Evolutionary conservation across 2,797 vertebrate genomes (phyloP), one percentile per base, ranked within the genome.

Genomic region (Characodon lateralis): DNA sequence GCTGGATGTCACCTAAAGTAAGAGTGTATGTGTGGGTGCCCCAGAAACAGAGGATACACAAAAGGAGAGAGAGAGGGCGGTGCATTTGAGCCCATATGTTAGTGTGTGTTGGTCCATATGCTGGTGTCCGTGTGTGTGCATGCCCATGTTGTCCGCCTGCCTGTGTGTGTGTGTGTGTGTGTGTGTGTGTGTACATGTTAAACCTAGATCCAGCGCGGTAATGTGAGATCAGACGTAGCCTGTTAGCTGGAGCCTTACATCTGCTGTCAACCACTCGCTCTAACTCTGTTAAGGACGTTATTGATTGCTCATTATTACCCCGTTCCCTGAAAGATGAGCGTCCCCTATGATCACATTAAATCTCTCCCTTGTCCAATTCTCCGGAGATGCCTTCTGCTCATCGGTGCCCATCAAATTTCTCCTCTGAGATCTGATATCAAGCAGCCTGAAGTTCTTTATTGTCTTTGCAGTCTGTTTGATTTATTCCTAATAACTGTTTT

Each of bases 301-400:
- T 95, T 96, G 95, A 96, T 96, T 94, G 95, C 92, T 95, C 94
- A 92, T 95, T 95, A 95, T 95, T 95, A 95, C 93, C 91, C 89
- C 92, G 90, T 86, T 92, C 89, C 86, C 93, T 93, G 95, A 95
- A 96, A 96, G 93, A 93, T 93, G 94, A 96, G 94, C 93, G 92
- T 96, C 93, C 95, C 94, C 91, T 91, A 94, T 96, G 95, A 95
- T 95, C 94, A 93, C 94, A 95, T 96, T 96, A 95, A 95, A 94
- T 92, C 92, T 91, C 93, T 91, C 93, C 94, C 90, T 92, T 88
- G 88, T 93, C 94, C 93, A 91, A 93, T 91, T 85, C 94, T 93
- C 94, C 93, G 73, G 95, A 95, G 94, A 94, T 88, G 91, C 93
- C 93, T 93, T 94, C 94, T 95, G 94, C 94, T 95, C 93, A 90